A percentile compares a stretch with the other conserved stretches of the same genome.
phyloP scores from a whole-genome alignment of 2,113 vertebrate genomes.

The Tragelaphus scriptus region DNA sequence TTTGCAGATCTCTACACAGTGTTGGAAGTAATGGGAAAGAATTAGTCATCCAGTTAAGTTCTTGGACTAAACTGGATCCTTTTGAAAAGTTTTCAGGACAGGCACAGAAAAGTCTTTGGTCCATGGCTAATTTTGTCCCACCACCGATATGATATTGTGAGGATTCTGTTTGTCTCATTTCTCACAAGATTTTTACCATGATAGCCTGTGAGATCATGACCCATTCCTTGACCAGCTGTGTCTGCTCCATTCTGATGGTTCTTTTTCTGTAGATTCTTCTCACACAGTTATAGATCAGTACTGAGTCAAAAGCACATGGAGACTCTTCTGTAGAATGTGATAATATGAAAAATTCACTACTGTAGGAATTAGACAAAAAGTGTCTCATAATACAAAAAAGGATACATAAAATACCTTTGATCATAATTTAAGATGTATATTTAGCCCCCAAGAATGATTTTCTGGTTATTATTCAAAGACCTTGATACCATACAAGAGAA shows the following conservation, averaged over 20 bases:
- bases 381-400: background rate
- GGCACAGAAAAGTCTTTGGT: background rate
- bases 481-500: background rate
- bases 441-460: background rate
- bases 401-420: background rate
- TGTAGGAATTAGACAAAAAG: background rate
- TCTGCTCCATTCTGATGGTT: background rate
- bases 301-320: background rate
- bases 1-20: background rate
- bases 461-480: background rate
- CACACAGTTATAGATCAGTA: background rate
- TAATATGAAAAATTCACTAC: background rate
- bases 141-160: background rate
- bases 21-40: background rate
- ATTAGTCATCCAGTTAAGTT: background rate
- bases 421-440: background rate
- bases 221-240: background rate
- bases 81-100: background rate
- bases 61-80: background rate
- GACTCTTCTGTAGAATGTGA: background rate
- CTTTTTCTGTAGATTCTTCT: background rate
- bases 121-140: background rate
- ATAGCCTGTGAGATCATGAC: background rate
- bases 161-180: background rate
- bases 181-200: background rate